phyloP scores from a whole-genome alignment of 2,797 vertebrate species.

The Anguilla obscura region DNA sequence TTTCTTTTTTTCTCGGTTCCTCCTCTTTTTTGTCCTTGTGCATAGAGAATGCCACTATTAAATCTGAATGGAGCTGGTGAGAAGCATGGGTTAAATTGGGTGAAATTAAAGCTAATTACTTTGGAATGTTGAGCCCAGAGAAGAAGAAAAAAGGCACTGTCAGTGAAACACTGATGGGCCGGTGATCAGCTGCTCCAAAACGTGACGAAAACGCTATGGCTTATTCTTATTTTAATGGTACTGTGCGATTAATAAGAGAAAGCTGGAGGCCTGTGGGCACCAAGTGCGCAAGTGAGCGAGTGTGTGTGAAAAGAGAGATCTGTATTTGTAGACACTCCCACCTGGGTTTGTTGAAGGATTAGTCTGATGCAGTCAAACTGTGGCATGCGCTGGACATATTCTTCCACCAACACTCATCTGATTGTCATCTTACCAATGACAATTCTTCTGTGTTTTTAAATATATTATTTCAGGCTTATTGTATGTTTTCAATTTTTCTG shows the following conservation, averaged over 20 bases:
- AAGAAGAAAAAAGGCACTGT: slow-evolving; percentile 73
- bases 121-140: slow-evolving; percentile 85
- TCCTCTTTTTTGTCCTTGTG: slow-evolving; percentile 80
- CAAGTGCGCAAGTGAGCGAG: background rate
- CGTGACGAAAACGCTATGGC: slow-evolving; percentile 73
- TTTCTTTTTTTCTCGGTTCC: background rate
- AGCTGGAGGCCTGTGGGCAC: background rate
- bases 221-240: slow-evolving; percentile 57
- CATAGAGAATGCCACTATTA: slow-evolving; percentile 83
- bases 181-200: slow-evolving; percentile 86
- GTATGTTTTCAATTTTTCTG: too few relatives aligned
- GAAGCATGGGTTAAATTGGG: slow-evolving; percentile 98
- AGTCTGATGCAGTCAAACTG: background rate
- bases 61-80: slow-evolving; percentile 89
- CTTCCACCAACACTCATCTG: background rate
- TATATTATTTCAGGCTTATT: too few relatives aligned
- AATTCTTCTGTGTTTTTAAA: too few relatives aligned
- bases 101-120: slow-evolving; percentile 98
- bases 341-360: background rate
- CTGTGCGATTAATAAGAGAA: background rate
- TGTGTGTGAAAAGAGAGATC: background rate
- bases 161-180: slow-evolving; percentile 87
- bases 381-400: background rate
- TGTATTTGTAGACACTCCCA: background rate
- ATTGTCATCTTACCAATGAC: background rate